Conservation (phyloP, 1,140 invertebrate genomes). For the Galendromus occidentalis region DNA sequence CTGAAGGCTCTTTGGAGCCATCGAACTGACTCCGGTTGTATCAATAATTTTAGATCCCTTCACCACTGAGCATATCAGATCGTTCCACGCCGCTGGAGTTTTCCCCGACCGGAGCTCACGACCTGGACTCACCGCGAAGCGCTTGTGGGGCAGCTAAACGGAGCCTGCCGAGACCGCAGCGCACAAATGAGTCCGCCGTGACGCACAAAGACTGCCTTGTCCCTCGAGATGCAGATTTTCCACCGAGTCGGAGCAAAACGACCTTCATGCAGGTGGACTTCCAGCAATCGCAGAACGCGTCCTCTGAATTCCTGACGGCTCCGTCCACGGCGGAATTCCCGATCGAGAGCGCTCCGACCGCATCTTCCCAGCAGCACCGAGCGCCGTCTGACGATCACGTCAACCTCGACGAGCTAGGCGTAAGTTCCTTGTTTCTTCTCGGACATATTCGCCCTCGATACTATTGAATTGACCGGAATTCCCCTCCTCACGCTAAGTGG, state of each 20-base stretch:
- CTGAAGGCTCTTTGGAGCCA: too few relatives aligned
- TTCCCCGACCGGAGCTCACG: background rate
- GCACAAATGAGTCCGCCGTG: background rate
- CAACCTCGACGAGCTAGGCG: background rate
- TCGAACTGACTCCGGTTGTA: too few relatives aligned
- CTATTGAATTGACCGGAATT: background rate
- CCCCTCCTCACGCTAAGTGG: background rate
- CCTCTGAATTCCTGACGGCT: background rate
- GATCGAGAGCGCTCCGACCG: background rate
- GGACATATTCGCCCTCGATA: background rate
- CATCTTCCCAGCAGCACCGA: background rate
- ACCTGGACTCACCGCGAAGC: background rate
- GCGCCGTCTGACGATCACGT: background rate
- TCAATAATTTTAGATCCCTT: too few relatives aligned
- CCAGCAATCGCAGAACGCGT: background rate
- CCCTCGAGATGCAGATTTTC: background rate
- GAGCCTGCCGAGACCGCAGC: background rate
- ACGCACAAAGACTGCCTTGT: background rate
- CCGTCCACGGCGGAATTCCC: background rate
- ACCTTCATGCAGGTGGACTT: background rate
- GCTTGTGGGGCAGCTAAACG: background rate
- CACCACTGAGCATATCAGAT: constrained; percentile 1
- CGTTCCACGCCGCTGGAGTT: constrained; percentile 1
- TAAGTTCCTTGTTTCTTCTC: background rate
- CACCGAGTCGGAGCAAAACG: background rate